phyloP scores from a whole-genome alignment of 2,888 invertebrate genomes.

The Tyria jacobaeae region DNA sequence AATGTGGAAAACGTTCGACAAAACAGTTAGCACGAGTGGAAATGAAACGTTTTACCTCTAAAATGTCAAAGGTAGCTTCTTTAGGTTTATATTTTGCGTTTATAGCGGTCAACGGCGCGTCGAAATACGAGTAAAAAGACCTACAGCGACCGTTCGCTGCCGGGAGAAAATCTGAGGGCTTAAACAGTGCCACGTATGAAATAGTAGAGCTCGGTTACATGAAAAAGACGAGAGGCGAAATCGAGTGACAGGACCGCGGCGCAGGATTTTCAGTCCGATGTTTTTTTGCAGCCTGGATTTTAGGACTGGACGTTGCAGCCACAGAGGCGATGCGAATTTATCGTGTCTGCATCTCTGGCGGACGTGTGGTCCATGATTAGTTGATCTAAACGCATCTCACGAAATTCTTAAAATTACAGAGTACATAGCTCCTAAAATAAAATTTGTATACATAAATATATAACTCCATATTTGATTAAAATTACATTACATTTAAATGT shows the following conservation, averaged over 20 bases:
- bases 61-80: constrained; percentile 85
- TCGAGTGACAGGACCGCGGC: constrained; percentile 84
- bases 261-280: constrained; percentile 81
- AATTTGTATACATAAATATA: constrained; percentile 6
- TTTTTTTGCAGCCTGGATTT: constrained; percentile 81
- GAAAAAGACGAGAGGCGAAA: constrained; percentile 86
- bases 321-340: constrained; percentile 77
- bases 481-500: constrained; percentile 43
- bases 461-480: constrained; percentile 29
- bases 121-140: constrained; percentile 80
- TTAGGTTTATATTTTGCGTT: constrained; percentile 86
- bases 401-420: constrained; percentile 57
- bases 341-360: constrained; percentile 65
- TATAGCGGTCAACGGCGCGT: constrained; percentile 82
- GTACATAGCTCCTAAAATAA: constrained; percentile 26
- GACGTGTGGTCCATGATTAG: constrained; percentile 78
- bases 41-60: constrained; percentile 81
- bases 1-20: constrained; percentile 68
- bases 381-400: constrained; percentile 63
- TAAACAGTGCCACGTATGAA: constrained; percentile 86
- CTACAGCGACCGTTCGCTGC: constrained; percentile 74
- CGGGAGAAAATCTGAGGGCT: constrained; percentile 85
- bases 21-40: constrained; percentile 72
- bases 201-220: constrained; percentile 85
- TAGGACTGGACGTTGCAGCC: constrained; percentile 73